Conservation (phyloP, 92 coral and sea anemone species). For the Muricea muricata region DNA sequence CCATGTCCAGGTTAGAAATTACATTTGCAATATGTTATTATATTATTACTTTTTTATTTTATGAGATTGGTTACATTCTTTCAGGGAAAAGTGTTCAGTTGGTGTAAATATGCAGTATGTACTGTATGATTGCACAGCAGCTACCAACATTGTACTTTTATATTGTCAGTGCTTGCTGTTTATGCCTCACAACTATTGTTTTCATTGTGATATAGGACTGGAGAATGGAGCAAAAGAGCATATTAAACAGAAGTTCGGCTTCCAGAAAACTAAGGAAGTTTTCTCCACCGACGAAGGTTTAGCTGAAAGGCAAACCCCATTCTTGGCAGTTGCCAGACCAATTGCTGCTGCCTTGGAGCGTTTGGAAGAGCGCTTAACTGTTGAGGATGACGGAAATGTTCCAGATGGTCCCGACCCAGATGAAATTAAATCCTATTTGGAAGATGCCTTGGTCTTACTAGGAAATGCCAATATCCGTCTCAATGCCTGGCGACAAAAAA, state of each 20-base stretch:
- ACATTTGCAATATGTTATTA: no score
- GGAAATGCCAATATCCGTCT: constrained; percentile 64
- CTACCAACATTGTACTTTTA: no score
- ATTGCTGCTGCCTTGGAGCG: constrained; percentile 56
- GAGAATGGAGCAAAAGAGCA: constrained; percentile 36
- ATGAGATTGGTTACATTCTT: no score
- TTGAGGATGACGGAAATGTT: constrained; percentile 45
- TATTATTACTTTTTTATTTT: no score
- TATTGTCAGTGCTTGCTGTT: no score
- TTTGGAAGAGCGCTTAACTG: constrained; percentile 39
- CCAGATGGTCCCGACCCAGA: constrained; percentile 67
- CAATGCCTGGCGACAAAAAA: constrained; percentile 70
- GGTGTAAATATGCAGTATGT: no score
- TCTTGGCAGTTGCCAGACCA: constrained; percentile 58
- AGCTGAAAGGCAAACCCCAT: constrained; percentile 55
- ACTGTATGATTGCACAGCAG: no score
- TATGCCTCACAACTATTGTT: no score
- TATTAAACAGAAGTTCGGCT: constrained; percentile 46
- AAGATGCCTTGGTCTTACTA: constrained; percentile 66
- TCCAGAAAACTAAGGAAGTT: constrained; percentile 57
- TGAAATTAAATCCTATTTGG: constrained; percentile 42
- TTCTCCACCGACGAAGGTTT: constrained; percentile 59
- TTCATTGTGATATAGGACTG: no score
- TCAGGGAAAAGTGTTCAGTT: no score
- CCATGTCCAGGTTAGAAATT: constrained; percentile 23